These are phyloP conservation scores for Drosophila colorata DNA, from an alignment of 2,888 invertebrate genomes.

Conservation along the genomic window DNA sequence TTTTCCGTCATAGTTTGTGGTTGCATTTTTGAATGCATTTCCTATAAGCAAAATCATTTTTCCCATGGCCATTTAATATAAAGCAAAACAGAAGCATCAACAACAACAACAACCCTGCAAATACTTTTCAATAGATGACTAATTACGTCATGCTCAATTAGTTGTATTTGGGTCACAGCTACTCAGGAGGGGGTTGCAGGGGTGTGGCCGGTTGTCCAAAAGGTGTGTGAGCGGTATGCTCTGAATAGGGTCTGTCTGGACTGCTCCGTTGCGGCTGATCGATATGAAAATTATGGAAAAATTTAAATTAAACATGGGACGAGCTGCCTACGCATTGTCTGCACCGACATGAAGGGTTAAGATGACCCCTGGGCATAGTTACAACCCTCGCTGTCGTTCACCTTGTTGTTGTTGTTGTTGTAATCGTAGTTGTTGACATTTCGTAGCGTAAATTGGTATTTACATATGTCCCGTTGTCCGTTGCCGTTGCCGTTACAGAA, in stretches of 20 bases:
- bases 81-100: conserved; percentile 28
- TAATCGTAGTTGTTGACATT: conserved; percentile 79
- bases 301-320: conserved; percentile 40
- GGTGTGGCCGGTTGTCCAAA: conserved; percentile 46
- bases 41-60: conserved; percentile 32
- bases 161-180: conserved; percentile 69
- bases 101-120: conserved; percentile 41
- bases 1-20: conserved; percentile 35
- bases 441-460: conserved; percentile 79
- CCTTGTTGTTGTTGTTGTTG: conserved; percentile 45
- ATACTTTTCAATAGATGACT: conserved; percentile 61
- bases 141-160: conserved; percentile 80
- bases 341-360: conserved; percentile 34
- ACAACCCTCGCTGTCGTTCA: conserved; percentile 22
- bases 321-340: conserved; percentile 27
- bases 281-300: conserved; percentile 48
- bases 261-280: conserved; percentile 47
- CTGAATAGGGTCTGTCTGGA: not conserved
- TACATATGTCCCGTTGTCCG: conserved; percentile 75
- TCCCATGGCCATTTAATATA: conserved; percentile 57
- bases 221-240: conserved; percentile 42
- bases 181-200: conserved; percentile 20
- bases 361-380: conserved; percentile 21
- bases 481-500: conserved; percentile 29
- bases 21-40: conserved; percentile 51